phyloP scores from a whole-genome alignment of 92 coral and sea anemone species.

The Porites evermanni region DNA sequence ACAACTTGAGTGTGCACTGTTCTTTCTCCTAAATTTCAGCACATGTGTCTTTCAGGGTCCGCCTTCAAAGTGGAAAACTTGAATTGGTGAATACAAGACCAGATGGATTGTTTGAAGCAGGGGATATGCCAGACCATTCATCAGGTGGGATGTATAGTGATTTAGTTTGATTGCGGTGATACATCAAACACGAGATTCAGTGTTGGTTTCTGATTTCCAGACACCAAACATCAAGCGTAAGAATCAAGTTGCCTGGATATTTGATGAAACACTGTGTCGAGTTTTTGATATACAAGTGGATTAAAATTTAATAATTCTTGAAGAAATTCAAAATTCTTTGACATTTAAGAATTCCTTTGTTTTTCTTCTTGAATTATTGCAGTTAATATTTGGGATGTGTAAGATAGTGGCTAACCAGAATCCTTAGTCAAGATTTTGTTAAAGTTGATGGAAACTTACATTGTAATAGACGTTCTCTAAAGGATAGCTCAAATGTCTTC shows the following conservation, averaged over 20 bases:
- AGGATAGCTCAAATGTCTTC: neutral
- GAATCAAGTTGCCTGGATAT: too few species aligned
- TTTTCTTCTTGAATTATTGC: neutral
- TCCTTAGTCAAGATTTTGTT: neutral
- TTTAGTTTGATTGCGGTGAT: too few species aligned
- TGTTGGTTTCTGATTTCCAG: too few species aligned
- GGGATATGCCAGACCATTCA: constrained; percentile 78
- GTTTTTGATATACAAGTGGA: too few species aligned
- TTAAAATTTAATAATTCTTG: too few species aligned
- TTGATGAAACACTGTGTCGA: too few species aligned
- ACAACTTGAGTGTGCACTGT: neutral
- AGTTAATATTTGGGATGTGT: neutral
- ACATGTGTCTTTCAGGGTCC: constrained; percentile 48
- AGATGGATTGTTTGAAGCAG: constrained; percentile 81
- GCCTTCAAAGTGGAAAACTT: constrained; percentile 79
- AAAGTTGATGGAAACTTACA: too few species aligned
- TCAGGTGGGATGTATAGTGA: constrained; percentile 12
- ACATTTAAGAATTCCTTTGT: neutral
- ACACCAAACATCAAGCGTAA: too few species aligned
- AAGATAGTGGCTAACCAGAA: neutral
- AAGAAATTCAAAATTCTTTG: too few species aligned
- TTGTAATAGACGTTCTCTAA: neutral
- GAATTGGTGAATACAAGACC: constrained; percentile 65
- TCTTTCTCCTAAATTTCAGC: neutral
- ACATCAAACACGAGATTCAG: too few species aligned